These are phyloP conservation scores for Aleiodes sp. DNA, from an alignment of 1,140 invertebrate genomes.

Conservation along the genomic window DNA sequence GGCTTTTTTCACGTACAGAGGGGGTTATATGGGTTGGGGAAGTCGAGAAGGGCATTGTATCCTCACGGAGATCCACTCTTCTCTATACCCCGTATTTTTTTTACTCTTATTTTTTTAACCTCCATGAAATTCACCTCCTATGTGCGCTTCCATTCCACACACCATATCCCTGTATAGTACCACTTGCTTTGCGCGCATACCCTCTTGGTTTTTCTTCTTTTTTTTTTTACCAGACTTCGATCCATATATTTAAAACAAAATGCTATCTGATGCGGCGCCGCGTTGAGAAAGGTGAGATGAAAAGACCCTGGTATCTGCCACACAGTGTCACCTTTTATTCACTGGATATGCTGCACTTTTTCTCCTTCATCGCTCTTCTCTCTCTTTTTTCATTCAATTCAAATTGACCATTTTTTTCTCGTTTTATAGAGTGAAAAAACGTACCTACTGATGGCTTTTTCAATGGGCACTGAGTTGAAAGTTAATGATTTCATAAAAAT, in stretches of 20 bases:
- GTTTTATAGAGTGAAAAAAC: too few relatives aligned
- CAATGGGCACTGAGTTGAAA: too few relatives aligned
- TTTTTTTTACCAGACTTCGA: constrained; percentile 40
- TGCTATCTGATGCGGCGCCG: constrained; percentile 64
- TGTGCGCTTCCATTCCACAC: constrained; percentile 23
- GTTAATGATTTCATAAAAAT: too few relatives aligned
- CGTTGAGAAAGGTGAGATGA: constrained; percentile 51
- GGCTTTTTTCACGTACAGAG: constrained; percentile 22
- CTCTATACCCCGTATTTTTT: constrained; percentile 23
- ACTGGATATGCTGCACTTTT: constrained; percentile 1
- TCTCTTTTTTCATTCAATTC: not conserved
- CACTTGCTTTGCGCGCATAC: constrained; percentile 1
- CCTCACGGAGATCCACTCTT: constrained; percentile 23
- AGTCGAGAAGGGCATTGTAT: constrained; percentile 38
- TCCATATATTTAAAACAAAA: constrained; percentile 66
- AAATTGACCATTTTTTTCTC: not conserved
- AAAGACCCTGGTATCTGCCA: not conserved
- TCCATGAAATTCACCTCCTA: constrained; percentile 18
- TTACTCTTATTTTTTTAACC: constrained; percentile 15
- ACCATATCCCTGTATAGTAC: constrained; percentile 2
- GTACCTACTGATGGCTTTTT: too few relatives aligned
- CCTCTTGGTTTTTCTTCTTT: not conserved
- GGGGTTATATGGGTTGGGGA: constrained; percentile 28
- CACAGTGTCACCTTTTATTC: not conserved
- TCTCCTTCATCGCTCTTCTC: too few relatives aligned